phyloP scores from a whole-genome alignment of 2,888 invertebrate genomes.

The Sialis lutaria region DNA sequence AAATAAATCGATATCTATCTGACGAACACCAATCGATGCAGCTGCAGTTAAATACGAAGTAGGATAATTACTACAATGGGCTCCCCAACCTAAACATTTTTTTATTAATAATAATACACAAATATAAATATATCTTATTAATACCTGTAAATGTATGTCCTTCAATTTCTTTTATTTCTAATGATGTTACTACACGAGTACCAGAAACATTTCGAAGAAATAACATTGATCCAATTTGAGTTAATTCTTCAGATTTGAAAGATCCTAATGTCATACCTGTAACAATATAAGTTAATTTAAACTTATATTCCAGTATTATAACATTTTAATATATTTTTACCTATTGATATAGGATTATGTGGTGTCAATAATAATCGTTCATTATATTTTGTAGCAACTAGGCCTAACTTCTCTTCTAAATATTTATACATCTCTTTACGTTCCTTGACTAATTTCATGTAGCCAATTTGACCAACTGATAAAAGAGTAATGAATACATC shows the following conservation, averaged over 20 bases:
- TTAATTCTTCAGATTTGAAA: slow-evolving; percentile 28
- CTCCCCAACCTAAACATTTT: slow-evolving; percentile 43
- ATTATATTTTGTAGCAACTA: slow-evolving; percentile 34
- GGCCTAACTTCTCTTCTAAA: slow-evolving; percentile 33
- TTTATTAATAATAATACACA: neutral
- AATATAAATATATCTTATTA: neutral
- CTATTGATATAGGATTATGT: slow-evolving; percentile 55
- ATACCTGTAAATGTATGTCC: slow-evolving; percentile 37
- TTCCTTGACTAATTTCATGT: slow-evolving; percentile 36
- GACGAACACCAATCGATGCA: slow-evolving; percentile 48
- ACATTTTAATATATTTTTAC: slow-evolving; percentile 24
- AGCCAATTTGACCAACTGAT: slow-evolving; percentile 47
- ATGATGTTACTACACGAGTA: slow-evolving; percentile 39
- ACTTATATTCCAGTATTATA: neutral
- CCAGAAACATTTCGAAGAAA: slow-evolving; percentile 57
- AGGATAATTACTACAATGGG: slow-evolving; percentile 39
- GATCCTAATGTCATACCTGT: slow-evolving; percentile 27
- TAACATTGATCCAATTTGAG: slow-evolving; percentile 52
- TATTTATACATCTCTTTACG: slow-evolving; percentile 42
- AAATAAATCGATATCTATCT: slow-evolving; percentile 49
- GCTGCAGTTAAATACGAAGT: slow-evolving; percentile 57
- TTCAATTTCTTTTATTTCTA: slow-evolving; percentile 33
- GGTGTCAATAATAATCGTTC: slow-evolving; percentile 40
- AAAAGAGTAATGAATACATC: slow-evolving; percentile 63
- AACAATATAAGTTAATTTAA: slow-evolving; percentile 7